Evolutionary conservation across 1,140 invertebrate genomes (phyloP).

Genomic region (Drosophila tsacasi): DNA sequence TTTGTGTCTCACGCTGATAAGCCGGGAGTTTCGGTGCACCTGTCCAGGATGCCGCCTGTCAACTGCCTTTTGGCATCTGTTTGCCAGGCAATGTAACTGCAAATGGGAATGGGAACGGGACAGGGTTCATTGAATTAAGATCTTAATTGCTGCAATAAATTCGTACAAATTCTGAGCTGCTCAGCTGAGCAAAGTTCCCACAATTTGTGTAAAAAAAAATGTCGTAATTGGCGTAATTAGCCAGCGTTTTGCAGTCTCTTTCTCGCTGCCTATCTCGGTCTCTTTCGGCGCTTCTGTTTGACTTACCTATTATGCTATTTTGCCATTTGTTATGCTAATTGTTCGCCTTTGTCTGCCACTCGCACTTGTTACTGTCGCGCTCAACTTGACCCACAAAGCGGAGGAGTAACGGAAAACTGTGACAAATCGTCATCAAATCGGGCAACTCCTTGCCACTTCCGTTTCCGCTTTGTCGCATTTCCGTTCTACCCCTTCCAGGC

Average conservation of each 20-base stretch:
- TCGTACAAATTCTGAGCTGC: constrained; percentile 62
- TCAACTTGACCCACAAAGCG: constrained; percentile 68
- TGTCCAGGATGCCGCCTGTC: constrained; percentile 34
- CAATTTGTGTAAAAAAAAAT: constrained; percentile 63
- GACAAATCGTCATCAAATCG: constrained; percentile 53
- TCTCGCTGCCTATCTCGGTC: constrained; percentile 26
- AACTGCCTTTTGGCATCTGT: constrained; percentile 35
- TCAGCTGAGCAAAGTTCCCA: constrained; percentile 70
- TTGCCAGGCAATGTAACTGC: constrained; percentile 3
- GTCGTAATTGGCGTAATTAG: constrained; percentile 79
- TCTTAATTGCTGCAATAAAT: constrained; percentile 80
- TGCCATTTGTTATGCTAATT: constrained; percentile 65
- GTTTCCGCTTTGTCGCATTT: constrained; percentile 25
- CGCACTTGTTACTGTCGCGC: constrained; percentile 42
- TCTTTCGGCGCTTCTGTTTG: constrained; percentile 31
- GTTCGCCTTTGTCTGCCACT: constrained; percentile 42
- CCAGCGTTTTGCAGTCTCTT: constrained; percentile 49
- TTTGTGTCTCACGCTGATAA: constrained; percentile 51
- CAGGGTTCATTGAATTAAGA: constrained; percentile 72
- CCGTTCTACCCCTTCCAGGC: constrained; percentile 22
- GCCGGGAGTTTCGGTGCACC: constrained; percentile 35
- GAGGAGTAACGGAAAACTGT: constrained; percentile 14
- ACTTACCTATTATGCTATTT: constrained; percentile 55
- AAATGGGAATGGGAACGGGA: constrained; percentile 4
- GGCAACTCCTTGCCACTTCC: constrained; percentile 37